Evolutionary conservation across 2,888 invertebrate species (phyloP), one percentile per base, ranked within the genome.

Genomic region (Agrochola lota): DNA sequence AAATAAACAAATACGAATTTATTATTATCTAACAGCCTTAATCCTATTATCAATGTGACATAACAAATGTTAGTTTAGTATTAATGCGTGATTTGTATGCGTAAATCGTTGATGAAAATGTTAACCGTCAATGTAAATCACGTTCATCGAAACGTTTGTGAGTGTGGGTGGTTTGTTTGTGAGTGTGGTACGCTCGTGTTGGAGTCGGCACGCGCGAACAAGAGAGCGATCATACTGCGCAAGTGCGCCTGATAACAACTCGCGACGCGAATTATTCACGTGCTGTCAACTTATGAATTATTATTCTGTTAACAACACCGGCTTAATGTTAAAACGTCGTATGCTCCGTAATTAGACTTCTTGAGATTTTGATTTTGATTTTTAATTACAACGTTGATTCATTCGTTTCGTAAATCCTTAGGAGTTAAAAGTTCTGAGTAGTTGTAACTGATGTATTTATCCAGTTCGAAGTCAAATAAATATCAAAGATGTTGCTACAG

Each of bases 211-310:
- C 94, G 94, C 93, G 93, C 95, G 94, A 91, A 92, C 92, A 91
- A 91, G 89, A 90, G 92, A 91, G 87, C 92, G 92, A 90, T 91
- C 91, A 91, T 92, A 94, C 92, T 93, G 94, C 95, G 95, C 95
- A 95, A 94, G 95, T 93, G 94, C 94, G 89, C 89, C 91, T 93
- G 94, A 95, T 95, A 95, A 94, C 94, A 95, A 92, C 93, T 86
- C 91, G 92, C 90, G 91, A 92, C 92, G 94, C 94, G 92, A 95
- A 95, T 95, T 94, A 95, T 95, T 95, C 94, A 94, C 95, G 92
- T 94, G 94, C 94, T 95, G 95, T 94, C 95, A 95, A 95, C 94
- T 94, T 95, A 94, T 95, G 94, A 95, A 94, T 94, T 94, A 94
- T 94, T 94, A 94, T 94, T 92, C 92, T 93, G 93, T 93, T 94